Base-by-base conservation (phyloP, 2,797 vertebrate species). In the Psittacula echo region DNA sequence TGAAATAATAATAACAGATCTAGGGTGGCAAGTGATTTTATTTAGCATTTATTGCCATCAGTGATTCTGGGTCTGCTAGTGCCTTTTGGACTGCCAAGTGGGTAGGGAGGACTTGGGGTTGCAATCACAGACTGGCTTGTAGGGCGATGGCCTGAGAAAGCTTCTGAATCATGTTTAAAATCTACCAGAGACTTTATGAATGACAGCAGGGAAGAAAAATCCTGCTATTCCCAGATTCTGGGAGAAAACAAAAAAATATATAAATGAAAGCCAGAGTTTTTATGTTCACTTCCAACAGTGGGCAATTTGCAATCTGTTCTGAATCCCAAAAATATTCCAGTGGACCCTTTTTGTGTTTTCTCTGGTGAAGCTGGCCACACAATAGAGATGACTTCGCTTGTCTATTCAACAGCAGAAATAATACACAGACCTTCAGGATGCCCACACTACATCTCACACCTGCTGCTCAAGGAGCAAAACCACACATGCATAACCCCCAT, bases 311-410 rank as follows among this genome's bases (percentile, higher is more conserved):
- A 73, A 62, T 11, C 11, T 78, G 67, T 72, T 61, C 78, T 61
- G n/a, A 68, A 58, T 29, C 24, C 53, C 53, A 15, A 51, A 61
- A 64, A 7, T 23, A 45, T 45, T 53, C 37, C 2, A 0, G 26
- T 8, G 4, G 51, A 30, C 21, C 5, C 34, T 67, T 34, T 44
- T n/a, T 50, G 14, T 48, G 23, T 48, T 70, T 51, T 61, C 44
- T 10, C 17, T 5, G 6, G 44, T 42, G 54, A 51, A 64, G 48
- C 13, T 44, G 64, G 32, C 11, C 0, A 0, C 48, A 29, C 29
- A 5, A 20, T 0, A 1, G 19, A 34, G 19, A 8, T 21, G 32
- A 42, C 47, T 45, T 53, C n/a, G 11, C 23, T 58, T 9, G 0
- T 32, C 58, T 44, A 4, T 50, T 61, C 41, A 54, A 51, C 75